Evolutionary conservation across 1,140 invertebrate species (phyloP).

Genomic region (Matsumurasca onukii): DNA sequence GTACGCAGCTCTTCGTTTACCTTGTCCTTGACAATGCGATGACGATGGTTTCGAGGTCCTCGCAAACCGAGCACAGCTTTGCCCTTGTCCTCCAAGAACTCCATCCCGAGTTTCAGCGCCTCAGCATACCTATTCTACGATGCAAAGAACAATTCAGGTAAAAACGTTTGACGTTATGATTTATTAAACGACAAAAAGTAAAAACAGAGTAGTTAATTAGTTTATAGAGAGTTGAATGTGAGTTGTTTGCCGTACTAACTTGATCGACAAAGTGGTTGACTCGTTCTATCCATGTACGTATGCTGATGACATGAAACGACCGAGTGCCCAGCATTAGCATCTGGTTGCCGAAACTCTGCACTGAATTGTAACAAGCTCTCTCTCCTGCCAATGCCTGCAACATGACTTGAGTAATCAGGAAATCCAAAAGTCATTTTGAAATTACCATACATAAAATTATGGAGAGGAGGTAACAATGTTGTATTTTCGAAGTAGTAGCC

Average conservation of each 20-base stretch:
- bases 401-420: neutral
- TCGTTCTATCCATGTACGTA: constrained; percentile 82
- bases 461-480: too few species aligned
- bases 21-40: constrained; percentile 60
- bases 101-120: constrained; percentile 63
- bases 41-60: constrained; percentile 57
- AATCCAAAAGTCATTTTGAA: too few species aligned
- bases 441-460: too few species aligned
- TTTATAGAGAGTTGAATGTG: neutral
- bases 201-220: neutral
- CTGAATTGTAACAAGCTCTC: constrained; percentile 87
- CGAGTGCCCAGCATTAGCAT: constrained; percentile 82
- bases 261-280: constrained; percentile 68
- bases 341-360: constrained; percentile 77
- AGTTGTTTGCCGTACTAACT: constrained; percentile 43
- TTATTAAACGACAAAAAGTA: neutral
- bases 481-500: too few species aligned
- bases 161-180: too few species aligned
- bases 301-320: constrained; percentile 74
- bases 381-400: constrained; percentile 79
- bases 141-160: constrained; percentile 44
- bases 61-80: constrained; percentile 64
- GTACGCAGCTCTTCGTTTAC: too few species aligned
- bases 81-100: constrained; percentile 65
- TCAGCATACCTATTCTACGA: constrained; percentile 58